Evolutionary conservation across 2,113 vertebrate species (phyloP), one percentile per base, ranked within the genome.

Genomic region (Ceyx margarethae): DNA sequence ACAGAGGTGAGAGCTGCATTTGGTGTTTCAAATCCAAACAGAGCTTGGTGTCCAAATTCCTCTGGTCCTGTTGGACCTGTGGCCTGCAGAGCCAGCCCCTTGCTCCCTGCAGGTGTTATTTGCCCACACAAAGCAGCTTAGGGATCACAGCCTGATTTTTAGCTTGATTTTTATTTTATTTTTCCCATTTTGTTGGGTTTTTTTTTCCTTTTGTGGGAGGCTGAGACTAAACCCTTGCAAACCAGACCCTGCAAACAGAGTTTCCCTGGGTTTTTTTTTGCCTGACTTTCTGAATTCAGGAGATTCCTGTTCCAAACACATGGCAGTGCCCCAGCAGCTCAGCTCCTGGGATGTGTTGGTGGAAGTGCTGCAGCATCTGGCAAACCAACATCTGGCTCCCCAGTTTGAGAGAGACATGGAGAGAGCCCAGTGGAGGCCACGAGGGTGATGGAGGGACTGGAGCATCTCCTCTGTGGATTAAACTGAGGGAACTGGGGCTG

Each of bases 1-100:
- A 81, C 93, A 85, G 80, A 95, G 89, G 85, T 85, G 89, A 93
- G 94, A 95, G 93, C 81, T 21, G 57, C 69, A 28, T 89, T 95
- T 81, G 81, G 78, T 71, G 85, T 96, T 94, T 94, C 89, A 93
- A 94, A 91, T 87, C 11, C 93, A 94, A 95, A 94, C 81, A 85
- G 77, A 79, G 60, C 87, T 80, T 92, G 43, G 48, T 71, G 79
- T 94, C 94, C 8, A 26, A 82, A 91, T 94, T 91, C 89, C 61
- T 92, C 81, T 90, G 60, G 92, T 96, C 76, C 68, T 85, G 84
- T 96, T 94, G 92, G 95, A 81, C 79, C 87, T 73, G 89, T 91
- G 94, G 78, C 91, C 80, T 0, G 3, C 79, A 46, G 68, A 91
- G 91, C 2, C 1, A 95, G 84, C 77, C 82, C 90, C 93, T 91